phyloP scores from a whole-genome alignment of 2,888 invertebrate species.

The Dexiosoma caninum region DNA sequence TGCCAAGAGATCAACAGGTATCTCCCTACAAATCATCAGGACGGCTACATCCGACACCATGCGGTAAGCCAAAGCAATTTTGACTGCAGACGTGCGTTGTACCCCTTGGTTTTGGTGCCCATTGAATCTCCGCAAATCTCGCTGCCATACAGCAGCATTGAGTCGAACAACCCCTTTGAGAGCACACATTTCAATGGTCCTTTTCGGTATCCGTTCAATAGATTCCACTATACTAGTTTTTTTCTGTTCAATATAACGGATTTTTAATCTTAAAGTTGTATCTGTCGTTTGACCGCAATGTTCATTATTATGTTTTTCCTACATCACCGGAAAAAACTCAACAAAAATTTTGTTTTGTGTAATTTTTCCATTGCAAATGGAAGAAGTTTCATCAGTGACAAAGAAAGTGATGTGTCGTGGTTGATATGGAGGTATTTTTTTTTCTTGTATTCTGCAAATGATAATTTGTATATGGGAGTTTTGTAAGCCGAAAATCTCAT shows the following conservation, averaged over 20 bases:
- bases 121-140: no score
- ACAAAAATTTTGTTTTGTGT: neutral
- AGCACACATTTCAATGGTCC: no score
- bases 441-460: neutral
- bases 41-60: no score
- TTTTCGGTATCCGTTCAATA: no score
- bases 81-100: no score
- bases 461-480: neutral
- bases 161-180: no score
- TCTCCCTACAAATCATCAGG: no score
- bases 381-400: constrained; percentile 1
- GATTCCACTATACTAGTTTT: no score
- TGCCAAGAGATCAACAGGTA: no score
- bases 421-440: neutral
- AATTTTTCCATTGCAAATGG: neutral
- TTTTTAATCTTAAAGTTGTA: constrained; percentile 3
- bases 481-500: neutral
- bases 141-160: no score
- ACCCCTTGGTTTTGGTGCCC: no score
- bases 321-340: neutral
- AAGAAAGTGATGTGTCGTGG: constrained; percentile 23
- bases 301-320: constrained; percentile 35
- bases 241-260: neutral
- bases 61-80: no score
- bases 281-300: constrained; percentile 35